Conservation (phyloP, 2,888 invertebrate genomes). For the Machimus rusticus region DNA sequence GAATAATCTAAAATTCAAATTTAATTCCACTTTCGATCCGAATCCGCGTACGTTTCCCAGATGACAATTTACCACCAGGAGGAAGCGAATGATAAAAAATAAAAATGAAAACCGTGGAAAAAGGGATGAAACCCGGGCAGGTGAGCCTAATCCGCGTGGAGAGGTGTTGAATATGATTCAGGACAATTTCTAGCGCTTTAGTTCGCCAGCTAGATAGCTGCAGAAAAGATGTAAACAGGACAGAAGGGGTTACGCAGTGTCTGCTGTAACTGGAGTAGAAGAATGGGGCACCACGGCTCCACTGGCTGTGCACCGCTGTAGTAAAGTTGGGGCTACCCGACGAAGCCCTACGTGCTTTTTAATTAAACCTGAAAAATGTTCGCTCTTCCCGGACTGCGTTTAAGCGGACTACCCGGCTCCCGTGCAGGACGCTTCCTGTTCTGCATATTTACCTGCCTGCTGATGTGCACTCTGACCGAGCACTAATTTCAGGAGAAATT, state of each 20-base stretch:
- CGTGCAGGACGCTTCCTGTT: background rate
- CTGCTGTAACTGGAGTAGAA: background rate
- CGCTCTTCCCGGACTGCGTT: background rate
- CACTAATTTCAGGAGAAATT: background rate
- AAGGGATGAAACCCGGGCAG: background rate
- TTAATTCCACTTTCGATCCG: background rate
- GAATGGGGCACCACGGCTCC: background rate
- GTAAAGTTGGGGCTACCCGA: background rate
- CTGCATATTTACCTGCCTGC: background rate
- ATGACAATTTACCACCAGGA: background rate
- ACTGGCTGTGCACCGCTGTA: background rate
- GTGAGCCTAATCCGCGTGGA: background rate
- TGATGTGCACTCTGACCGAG: background rate
- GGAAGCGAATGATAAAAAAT: background rate
- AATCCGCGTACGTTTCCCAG: background rate
- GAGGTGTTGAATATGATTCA: background rate
- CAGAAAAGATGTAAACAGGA: constrained; percentile 18
- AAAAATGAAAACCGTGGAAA: background rate
- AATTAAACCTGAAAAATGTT: constrained; percentile 30
- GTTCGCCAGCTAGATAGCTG: background rate
- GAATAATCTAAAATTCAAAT: background rate
- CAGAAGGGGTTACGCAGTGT: background rate
- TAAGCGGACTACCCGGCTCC: background rate
- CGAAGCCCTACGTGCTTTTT: background rate
- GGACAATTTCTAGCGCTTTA: background rate